Conservation (phyloP, 2,797 vertebrate genomes). For the Arremon brunneinucha region DNA sequence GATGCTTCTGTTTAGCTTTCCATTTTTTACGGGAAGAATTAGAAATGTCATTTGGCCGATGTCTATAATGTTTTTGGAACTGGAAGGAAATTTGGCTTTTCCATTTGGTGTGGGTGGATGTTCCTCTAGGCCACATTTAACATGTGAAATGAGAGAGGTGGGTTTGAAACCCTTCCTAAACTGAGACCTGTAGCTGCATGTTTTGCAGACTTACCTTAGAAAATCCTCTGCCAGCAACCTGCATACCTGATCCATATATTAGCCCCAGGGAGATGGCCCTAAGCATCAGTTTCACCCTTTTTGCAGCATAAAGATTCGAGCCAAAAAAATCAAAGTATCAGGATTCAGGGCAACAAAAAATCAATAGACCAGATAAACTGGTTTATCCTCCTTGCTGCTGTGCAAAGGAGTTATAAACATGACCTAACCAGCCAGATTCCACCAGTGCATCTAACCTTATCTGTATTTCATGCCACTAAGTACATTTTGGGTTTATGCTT, state of each 20-base stretch:
- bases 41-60: conserved; percentile 65
- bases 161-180: conserved; percentile 59
- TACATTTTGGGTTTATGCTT: neutral
- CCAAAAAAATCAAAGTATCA: conserved; percentile 46
- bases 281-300: conserved; percentile 48
- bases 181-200: conserved; percentile 14
- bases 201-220: conserved; percentile 45
- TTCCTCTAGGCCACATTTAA: conserved; percentile 57
- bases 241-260: conserved; percentile 39
- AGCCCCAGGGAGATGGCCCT: neutral
- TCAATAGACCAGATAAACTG: conserved; percentile 64
- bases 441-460: conserved; percentile 1
- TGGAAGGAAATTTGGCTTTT: conserved; percentile 63
- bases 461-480: neutral
- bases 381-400: conserved; percentile 12
- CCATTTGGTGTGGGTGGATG: conserved; percentile 52
- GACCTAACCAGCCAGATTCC: neutral
- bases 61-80: conserved; percentile 54
- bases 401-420: conserved; percentile 8
- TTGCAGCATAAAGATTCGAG: conserved; percentile 31
- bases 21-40: conserved; percentile 61
- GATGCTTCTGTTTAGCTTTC: conserved; percentile 54
- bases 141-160: conserved; percentile 44
- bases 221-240: conserved; percentile 42
- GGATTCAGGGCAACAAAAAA: conserved; percentile 50